Base-by-base conservation (phyloP, 2,888 invertebrate species). In the Crepidodera aurea region DNA sequence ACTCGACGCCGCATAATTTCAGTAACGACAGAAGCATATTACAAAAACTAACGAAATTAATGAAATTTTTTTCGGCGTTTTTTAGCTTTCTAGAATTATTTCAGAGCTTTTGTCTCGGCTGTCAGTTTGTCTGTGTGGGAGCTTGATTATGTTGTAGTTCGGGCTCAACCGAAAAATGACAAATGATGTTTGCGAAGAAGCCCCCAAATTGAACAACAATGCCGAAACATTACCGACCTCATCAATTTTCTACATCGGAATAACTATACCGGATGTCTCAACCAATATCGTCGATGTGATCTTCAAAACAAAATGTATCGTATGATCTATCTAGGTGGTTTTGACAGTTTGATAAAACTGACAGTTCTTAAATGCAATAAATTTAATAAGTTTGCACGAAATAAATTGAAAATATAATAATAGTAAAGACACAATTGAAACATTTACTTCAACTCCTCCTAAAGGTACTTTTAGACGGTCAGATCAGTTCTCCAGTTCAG, bases 141-240 rank as follows among this genome's bases (percentile, higher is more conserved):
- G 56, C 63, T 66, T 50, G 48, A 66, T 66, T 61, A 62, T 19
- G 39, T 37, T 54, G 27, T 53, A 53, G 27, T 42, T 39, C 16
- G 29, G 22, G 27, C 18, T 27, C 37, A 34, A 46, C 51, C 51
- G 51, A 59, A 54, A 51, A 58, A 34, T 37, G 54, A 48, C 48
- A 48, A 48, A 46, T 29, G 53, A 18, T 19, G 46, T 46, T 12
- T 39, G 29, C 22, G 27, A 54, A 42, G 51, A 27, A 32, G 46
- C 59, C 66, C 60, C 66, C 56, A 56, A 61, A 62, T 64, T 58
- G 62, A 51, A 61, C 63, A 34, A 60, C 59, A 62, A 65, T 66
- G 56, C 63, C 63, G 55, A 66, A 66, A 66, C 58, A 66, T 59
- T 66, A 66, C 63, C 19, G 46, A 53, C 19, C 56, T 61, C 63